A percentile compares a stretch with the other conserved stretches of the same genome.
These are phyloP conservation scores for Acleris sparsana DNA, from an alignment of 2,888 invertebrate genomes.

Conservation along the genomic window DNA sequence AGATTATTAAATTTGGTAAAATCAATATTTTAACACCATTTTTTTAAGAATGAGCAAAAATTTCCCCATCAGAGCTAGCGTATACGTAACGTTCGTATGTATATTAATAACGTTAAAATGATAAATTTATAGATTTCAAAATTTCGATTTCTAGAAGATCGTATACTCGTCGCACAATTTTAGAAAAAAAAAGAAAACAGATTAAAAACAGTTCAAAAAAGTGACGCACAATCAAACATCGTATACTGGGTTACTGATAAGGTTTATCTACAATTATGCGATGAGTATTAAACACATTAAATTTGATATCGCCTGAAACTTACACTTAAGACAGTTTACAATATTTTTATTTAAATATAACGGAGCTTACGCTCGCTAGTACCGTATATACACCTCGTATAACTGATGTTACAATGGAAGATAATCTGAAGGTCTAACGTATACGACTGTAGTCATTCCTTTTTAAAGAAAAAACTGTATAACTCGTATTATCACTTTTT, in stretches of 20 bases:
- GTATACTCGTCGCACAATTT: conserved; percentile 27
- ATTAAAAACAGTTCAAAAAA: conserved; percentile 26
- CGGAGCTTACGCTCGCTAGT: conserved; percentile 76
- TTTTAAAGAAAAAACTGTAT: conserved; percentile 77
- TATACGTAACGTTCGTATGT: conserved; percentile 89
- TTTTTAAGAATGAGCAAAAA: conserved; percentile 85
- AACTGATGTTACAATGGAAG: conserved; percentile 79
- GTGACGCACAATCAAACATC: conserved; percentile 28
- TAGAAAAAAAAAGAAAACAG: conserved; percentile 14
- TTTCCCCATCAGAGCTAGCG: conserved; percentile 86
- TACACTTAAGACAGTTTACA: conserved; percentile 75
- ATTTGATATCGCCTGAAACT: conserved; percentile 70
- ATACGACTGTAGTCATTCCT: conserved; percentile 87
- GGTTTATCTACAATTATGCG: conserved; percentile 34
- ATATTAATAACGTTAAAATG: conserved; percentile 84
- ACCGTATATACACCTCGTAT: conserved; percentile 82
- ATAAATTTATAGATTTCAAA: conserved; percentile 58
- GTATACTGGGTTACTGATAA: conserved; percentile 35
- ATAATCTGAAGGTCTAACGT: conserved; percentile 84
- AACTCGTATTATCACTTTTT: conserved; percentile 66
- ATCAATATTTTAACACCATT: conserved; percentile 86
- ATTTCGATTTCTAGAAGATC: conserved; percentile 39
- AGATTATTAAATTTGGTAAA: conserved; percentile 90
- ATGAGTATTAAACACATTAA: conserved; percentile 40
- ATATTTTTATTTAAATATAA: conserved; percentile 80